phyloP scores from a whole-genome alignment of 2,113 vertebrate genomes.

The Xiphophorus couchianus region DNA sequence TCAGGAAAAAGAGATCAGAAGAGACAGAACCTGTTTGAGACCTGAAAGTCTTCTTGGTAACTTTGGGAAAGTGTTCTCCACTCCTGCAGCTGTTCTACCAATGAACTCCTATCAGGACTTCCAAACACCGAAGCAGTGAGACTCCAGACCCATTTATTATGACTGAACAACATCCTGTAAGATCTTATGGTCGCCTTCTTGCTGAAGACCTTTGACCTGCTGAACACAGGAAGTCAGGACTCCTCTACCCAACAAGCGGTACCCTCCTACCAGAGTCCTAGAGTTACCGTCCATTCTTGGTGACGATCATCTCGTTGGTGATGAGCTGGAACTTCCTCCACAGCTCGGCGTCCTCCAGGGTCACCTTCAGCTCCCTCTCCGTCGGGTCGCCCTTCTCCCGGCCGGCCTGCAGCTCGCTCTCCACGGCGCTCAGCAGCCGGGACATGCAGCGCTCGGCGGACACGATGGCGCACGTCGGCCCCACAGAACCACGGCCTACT shows the following conservation, averaged over 20 bases:
- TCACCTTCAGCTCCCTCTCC: slow-evolving; percentile 89
- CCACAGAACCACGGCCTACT: slow-evolving; percentile 44
- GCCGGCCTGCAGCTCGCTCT: slow-evolving; percentile 88
- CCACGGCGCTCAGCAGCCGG: slow-evolving; percentile 89
- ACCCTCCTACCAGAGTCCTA: no score
- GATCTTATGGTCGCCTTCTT: no score
- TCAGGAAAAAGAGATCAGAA: no score
- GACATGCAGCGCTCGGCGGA: slow-evolving; percentile 78
- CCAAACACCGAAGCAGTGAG: no score
- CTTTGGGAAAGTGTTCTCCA: no score
- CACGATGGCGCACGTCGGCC: slow-evolving; percentile 54
- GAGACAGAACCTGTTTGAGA: not conserved
- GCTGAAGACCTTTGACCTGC: no score
- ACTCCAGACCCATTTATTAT: no score
- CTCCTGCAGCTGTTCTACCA: no score
- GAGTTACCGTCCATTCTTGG: slow-evolving; percentile 93
- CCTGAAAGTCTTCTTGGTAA: no score
- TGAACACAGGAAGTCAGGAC: no score
- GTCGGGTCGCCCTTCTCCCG: slow-evolving; percentile 95
- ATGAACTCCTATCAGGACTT: not conserved
- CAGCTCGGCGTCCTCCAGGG: slow-evolving; percentile 89
- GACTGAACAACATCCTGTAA: no score
- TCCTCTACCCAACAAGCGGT: no score
- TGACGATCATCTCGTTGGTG: slow-evolving; percentile 99
- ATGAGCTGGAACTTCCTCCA: slow-evolving; percentile 94